Conservation (phyloP, 2,113 vertebrate species). For the Cynoglossus semilaevis region DNA sequence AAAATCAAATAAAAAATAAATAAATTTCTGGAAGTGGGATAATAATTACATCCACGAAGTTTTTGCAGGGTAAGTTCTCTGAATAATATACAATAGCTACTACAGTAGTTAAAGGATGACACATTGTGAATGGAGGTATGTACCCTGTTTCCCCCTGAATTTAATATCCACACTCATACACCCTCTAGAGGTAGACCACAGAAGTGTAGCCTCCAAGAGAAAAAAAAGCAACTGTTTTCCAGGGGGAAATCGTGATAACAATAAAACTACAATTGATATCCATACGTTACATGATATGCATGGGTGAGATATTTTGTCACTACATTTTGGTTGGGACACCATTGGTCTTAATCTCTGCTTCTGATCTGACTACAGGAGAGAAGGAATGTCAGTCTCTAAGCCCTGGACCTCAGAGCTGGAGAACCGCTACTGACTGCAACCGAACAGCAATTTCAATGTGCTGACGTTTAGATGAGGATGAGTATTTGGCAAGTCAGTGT, state of each 20-base stretch:
- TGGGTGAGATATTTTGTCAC: background rate
- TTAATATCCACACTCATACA: conserved; percentile 1
- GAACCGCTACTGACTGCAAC: conserved; percentile 14
- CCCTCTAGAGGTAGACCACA: background rate
- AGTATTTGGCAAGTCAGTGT: conserved; percentile 17
- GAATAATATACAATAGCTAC: background rate
- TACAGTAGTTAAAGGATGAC: conserved; percentile 5
- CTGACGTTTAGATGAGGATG: conserved; percentile 30
- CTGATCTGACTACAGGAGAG: conserved; percentile 10
- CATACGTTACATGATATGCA: background rate
- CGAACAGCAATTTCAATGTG: conserved; percentile 28
- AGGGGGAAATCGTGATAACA: conserved; percentile 4
- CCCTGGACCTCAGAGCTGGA: conserved; percentile 21
- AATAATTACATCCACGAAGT: too few species aligned
- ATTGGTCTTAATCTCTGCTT: background rate
- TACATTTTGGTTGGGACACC: background rate
- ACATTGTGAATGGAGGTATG: conserved; percentile 1
- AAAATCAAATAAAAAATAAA: too few species aligned
- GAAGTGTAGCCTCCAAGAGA: conserved; percentile 7
- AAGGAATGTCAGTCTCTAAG: conserved; percentile 11
- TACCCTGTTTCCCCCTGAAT: background rate
- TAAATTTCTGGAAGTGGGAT: too few species aligned
- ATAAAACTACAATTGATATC: background rate
- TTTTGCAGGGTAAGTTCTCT: background rate
- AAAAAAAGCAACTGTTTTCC: background rate